Percentiles rank a stretch among this genome's conserved stretches.
phyloP scores from a whole-genome alignment of 2,888 invertebrate species.

The Drosophila siamana region DNA sequence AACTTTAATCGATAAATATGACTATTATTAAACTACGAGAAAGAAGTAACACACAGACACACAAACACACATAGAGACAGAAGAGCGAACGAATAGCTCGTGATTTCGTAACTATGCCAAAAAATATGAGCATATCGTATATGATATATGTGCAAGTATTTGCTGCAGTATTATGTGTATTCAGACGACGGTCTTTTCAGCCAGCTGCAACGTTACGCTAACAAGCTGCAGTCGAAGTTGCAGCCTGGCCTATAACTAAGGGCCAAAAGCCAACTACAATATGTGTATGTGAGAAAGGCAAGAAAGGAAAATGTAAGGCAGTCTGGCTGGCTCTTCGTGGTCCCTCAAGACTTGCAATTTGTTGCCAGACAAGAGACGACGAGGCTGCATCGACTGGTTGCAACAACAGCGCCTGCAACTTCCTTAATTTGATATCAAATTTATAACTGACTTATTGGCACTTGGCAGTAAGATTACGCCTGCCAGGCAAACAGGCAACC shows the following conservation, averaged over 20 bases:
- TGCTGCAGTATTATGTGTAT: constrained; percentile 13
- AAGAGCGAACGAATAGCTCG: background rate
- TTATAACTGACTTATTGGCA: constrained; percentile 82
- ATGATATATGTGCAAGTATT: constrained; percentile 2
- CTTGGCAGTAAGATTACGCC: constrained; percentile 74
- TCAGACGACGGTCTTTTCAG: constrained; percentile 18
- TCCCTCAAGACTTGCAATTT: constrained; percentile 51
- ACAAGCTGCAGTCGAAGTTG: constrained; percentile 53
- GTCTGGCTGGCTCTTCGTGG: background rate
- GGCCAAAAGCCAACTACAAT: constrained; percentile 49
- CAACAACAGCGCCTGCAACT: constrained; percentile 45
- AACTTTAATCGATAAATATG: constrained; percentile 73
- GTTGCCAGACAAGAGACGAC: constrained; percentile 29
- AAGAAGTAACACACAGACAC: constrained; percentile 14
- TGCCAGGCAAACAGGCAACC: constrained; percentile 53
- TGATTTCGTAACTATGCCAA: constrained; percentile 55
- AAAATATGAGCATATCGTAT: constrained; percentile 57
- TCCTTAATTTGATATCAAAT: constrained; percentile 79
- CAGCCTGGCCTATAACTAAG: constrained; percentile 43
- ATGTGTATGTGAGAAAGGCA: constrained; percentile 28
- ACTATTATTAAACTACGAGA: constrained; percentile 47
- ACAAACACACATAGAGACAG: constrained; percentile 13
- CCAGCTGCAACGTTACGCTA: constrained; percentile 45
- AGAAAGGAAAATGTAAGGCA: background rate
- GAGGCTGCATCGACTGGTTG: constrained; percentile 16